These are phyloP conservation scores for Automeris io DNA, from an alignment of 2,888 invertebrate genomes.

Conservation along the genomic window DNA sequence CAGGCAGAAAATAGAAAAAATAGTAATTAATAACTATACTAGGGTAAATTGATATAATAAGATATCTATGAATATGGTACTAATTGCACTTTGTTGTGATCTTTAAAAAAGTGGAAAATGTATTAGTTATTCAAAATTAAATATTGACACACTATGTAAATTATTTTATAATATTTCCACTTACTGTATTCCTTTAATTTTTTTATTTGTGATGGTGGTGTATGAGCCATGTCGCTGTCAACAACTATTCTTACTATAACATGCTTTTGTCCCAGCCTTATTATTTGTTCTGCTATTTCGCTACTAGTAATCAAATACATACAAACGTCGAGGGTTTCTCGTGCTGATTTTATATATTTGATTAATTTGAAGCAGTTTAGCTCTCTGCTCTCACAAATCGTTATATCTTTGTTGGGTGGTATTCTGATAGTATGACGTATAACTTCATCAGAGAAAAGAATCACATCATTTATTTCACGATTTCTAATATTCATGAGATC, in stretches of 20 bases:
- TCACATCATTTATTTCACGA: slow-evolving; percentile 68
- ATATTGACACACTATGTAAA: neutral
- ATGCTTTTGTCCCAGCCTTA: slow-evolving; percentile 65
- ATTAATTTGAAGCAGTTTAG: slow-evolving; percentile 66
- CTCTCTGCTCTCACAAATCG: slow-evolving; percentile 62
- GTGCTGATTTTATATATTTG: slow-evolving; percentile 66
- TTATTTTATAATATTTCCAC: slow-evolving; percentile 19
- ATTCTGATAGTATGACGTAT: slow-evolving; percentile 53
- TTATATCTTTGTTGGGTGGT: slow-evolving; percentile 52
- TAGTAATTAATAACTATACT: too few species aligned
- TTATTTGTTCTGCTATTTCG: slow-evolving; percentile 66
- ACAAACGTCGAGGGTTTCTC: slow-evolving; percentile 67
- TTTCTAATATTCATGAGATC: slow-evolving; percentile 47
- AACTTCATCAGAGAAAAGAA: slow-evolving; percentile 64
- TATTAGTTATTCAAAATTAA: too few species aligned
- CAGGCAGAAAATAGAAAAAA: too few species aligned
- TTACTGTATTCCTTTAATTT: slow-evolving; percentile 65
- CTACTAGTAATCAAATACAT: slow-evolving; percentile 70
- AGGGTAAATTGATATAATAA: too few species aligned
- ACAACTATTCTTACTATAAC: slow-evolving; percentile 65
- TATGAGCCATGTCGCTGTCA: slow-evolving; percentile 68
- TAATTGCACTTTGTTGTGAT: too few species aligned
- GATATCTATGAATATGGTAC: too few species aligned
- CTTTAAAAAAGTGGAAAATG: too few species aligned
- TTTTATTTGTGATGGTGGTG: slow-evolving; percentile 65